These are phyloP conservation scores for Aphis gossypii DNA, from an alignment of 1,140 invertebrate genomes.

Conservation along the genomic window DNA sequence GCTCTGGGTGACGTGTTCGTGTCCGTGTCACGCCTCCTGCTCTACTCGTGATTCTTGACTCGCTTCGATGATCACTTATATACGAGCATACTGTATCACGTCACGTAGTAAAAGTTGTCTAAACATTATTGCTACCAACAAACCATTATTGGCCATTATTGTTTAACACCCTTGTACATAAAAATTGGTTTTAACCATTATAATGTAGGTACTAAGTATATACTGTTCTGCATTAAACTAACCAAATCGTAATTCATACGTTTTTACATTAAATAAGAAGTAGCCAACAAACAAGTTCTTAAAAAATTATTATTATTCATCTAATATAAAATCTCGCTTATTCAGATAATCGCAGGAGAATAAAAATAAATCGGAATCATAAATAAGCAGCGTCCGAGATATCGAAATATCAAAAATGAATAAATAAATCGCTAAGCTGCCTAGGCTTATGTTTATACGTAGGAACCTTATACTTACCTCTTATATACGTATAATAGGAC, in stretches of 20 bases:
- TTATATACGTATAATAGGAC: not conserved
- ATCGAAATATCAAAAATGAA: not conserved
- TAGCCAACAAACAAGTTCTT: not conserved
- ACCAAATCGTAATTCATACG: not conserved
- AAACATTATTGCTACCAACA: constrained; percentile 24
- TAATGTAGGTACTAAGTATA: not conserved
- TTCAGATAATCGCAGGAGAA: not conserved
- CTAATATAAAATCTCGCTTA: not conserved
- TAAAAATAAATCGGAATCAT: not conserved
- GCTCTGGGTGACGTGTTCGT: constrained; percentile 38
- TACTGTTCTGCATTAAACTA: not conserved
- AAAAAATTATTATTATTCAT: not conserved
- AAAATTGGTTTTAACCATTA: not conserved
- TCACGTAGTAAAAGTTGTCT: constrained; percentile 22
- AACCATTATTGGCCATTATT: not conserved
- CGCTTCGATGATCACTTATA: constrained; percentile 25
- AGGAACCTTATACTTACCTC: not conserved
- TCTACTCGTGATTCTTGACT: constrained; percentile 19
- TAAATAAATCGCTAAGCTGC: not conserved
- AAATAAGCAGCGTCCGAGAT: not conserved
- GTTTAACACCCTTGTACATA: not conserved
- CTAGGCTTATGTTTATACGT: not conserved
- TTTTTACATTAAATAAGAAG: not conserved
- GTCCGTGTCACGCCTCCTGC: constrained; percentile 25
- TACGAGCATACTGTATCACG: not conserved